These are phyloP conservation scores for Meandrusa payeni DNA, from an alignment of 2,888 invertebrate genomes.

Conservation along the genomic window DNA sequence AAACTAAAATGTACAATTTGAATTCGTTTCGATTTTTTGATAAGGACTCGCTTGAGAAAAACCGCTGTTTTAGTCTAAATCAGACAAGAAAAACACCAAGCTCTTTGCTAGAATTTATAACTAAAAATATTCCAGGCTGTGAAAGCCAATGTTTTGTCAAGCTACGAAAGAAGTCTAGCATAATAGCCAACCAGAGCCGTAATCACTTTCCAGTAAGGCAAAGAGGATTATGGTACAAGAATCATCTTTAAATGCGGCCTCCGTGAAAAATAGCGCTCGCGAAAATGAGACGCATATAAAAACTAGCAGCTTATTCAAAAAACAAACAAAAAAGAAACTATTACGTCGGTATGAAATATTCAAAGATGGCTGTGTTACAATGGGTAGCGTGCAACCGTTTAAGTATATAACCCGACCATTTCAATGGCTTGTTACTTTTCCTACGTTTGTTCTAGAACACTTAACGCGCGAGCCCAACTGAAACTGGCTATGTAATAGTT, in stretches of 20 bases:
- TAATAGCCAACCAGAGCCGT: too few species aligned
- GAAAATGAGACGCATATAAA: slow-evolving; percentile 59
- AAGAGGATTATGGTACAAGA: slow-evolving; percentile 6
- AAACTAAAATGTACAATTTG: too few species aligned
- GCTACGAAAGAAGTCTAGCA: too few species aligned
- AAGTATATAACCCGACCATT: slow-evolving; percentile 40
- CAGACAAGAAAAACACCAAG: too few species aligned
- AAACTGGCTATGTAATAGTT: slow-evolving; percentile 51
- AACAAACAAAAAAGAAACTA: slow-evolving; percentile 44
- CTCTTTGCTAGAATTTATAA: too few species aligned
- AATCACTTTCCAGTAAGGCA: slow-evolving; percentile 7
- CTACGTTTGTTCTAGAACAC: slow-evolving; percentile 32
- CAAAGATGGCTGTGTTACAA: slow-evolving; percentile 50
- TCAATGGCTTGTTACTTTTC: slow-evolving; percentile 33
- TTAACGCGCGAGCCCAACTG: slow-evolving; percentile 37
- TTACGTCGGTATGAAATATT: slow-evolving; percentile 59
- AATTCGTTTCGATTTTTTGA: too few species aligned
- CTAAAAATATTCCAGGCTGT: too few species aligned
- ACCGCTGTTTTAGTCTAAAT: too few species aligned
- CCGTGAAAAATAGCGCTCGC: slow-evolving; percentile 57
- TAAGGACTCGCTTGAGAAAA: too few species aligned
- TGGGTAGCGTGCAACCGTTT: slow-evolving; percentile 47
- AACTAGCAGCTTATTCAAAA: slow-evolving; percentile 38
- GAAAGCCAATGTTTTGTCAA: too few species aligned
- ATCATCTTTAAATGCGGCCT: slow-evolving; percentile 40